phyloP scores from a whole-genome alignment of 2,113 vertebrate genomes.

The Saguinus midas region DNA sequence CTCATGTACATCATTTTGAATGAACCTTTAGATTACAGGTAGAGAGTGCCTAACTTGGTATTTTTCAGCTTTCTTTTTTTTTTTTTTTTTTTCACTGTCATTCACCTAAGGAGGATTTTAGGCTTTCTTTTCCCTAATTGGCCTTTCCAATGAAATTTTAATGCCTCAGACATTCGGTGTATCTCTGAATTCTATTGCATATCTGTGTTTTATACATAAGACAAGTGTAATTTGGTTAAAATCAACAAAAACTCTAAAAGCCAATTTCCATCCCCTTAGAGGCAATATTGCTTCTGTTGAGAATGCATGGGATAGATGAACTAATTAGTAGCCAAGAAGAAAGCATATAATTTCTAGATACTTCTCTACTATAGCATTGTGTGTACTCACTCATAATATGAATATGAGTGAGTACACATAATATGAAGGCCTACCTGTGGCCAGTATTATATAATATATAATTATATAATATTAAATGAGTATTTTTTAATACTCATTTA shows the following conservation, averaged over 20 bases:
- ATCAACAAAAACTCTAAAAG: neutral
- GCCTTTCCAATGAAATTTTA: neutral
- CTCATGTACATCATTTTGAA: neutral
- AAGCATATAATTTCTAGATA: rapidly evolving
- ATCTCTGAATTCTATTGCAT: too few species aligned
- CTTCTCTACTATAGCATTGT: rapidly evolving
- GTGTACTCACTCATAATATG: neutral
- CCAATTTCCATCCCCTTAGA: neutral
- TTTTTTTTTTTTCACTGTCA: neutral
- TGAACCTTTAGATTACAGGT: neutral
- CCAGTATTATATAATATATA: too few species aligned
- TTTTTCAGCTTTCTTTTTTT: neutral
- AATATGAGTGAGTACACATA: too few species aligned
- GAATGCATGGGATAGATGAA: neutral
- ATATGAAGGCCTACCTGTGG: too few species aligned
- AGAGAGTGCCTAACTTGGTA: too few species aligned
- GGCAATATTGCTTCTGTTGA: neutral
- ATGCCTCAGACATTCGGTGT: neutral
- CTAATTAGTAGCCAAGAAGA: neutral
- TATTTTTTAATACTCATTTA: neutral
- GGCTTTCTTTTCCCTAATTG: neutral
- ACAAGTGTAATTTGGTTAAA: neutral
- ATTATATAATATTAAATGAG: too few species aligned
- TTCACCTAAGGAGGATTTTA: neutral
- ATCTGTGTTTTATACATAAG: neutral